Conservation (phyloP, 1,140 invertebrate genomes). For the Pinna nobilis region DNA sequence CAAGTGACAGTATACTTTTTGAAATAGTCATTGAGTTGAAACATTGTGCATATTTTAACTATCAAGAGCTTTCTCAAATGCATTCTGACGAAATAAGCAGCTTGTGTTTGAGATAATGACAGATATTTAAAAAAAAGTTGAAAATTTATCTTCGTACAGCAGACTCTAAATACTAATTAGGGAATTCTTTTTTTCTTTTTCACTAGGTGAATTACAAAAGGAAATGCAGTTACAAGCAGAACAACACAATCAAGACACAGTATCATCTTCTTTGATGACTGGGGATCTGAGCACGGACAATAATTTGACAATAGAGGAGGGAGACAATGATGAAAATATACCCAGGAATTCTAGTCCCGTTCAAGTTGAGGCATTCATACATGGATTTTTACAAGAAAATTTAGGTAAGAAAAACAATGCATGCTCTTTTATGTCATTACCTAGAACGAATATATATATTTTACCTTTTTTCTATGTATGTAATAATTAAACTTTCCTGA, state of each 20-base stretch:
- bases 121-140: too few relatives aligned
- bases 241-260: conserved; percentile 13
- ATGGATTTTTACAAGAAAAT: conserved; percentile 52
- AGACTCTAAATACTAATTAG: too few relatives aligned
- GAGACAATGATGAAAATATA: neutral
- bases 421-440: neutral
- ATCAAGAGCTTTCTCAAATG: too few relatives aligned
- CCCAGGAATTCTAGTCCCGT: conserved; percentile 16
- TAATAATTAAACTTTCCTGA: too few relatives aligned
- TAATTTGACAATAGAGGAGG: conserved; percentile 1
- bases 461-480: too few relatives aligned
- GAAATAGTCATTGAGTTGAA: too few relatives aligned
- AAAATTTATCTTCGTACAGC: too few relatives aligned
- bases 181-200: too few relatives aligned
- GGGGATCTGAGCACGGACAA: conserved; percentile 24
- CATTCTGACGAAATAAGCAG: too few relatives aligned
- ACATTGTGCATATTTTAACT: too few relatives aligned
- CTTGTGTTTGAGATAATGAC: too few relatives aligned
- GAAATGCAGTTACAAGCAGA: conserved; percentile 42
- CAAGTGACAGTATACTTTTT: too few relatives aligned
- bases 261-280: conserved; percentile 20
- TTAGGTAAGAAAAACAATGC: conserved; percentile 33
- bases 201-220: conserved; percentile 47
- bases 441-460: neutral
- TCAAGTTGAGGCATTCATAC: conserved; percentile 53